A percentile compares a stretch with the other conserved stretches of the same genome.
Conservation (phyloP, 2,113 vertebrate genomes). For the Oryzias curvinotus region DNA sequence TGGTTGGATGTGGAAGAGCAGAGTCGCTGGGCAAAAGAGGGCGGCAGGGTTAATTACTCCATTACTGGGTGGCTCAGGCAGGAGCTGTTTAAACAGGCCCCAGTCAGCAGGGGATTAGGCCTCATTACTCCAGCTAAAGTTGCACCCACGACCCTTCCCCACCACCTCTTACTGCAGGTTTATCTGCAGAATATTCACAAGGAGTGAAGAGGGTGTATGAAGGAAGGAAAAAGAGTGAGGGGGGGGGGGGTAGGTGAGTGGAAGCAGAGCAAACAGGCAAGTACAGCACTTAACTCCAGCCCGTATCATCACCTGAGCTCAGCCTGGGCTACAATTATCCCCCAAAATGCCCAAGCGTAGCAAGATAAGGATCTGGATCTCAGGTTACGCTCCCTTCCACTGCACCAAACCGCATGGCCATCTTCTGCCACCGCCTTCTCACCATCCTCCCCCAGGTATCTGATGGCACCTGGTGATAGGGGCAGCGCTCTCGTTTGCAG, state of each 20-base stretch:
- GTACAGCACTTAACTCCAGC: slow-evolving; percentile 66
- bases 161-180: slow-evolving; percentile 79
- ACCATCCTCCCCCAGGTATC: slow-evolving; percentile 66
- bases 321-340: slow-evolving; percentile 77
- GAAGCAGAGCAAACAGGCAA: slow-evolving; percentile 57
- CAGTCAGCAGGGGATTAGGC: slow-evolving; percentile 93
- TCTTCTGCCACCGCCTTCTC: slow-evolving; percentile 47
- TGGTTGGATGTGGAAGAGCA: slow-evolving; percentile 15
- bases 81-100: slow-evolving; percentile 86
- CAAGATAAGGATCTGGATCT: slow-evolving; percentile 78
- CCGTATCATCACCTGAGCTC: slow-evolving; percentile 73
- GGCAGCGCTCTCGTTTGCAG: slow-evolving; percentile 63
- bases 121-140: slow-evolving; percentile 99
- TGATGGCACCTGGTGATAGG: slow-evolving; percentile 80
- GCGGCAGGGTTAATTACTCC: slow-evolving; percentile 97
- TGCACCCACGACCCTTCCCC: slow-evolving; percentile 83
- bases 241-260: slow-evolving; percentile 38
- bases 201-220: slow-evolving; percentile 14
- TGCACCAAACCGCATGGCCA: slow-evolving; percentile 44
- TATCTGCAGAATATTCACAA: slow-evolving; percentile 86
- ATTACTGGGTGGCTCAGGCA: slow-evolving; percentile 92
- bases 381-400: slow-evolving; percentile 69
- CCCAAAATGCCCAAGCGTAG: slow-evolving; percentile 72
- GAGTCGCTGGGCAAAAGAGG: slow-evolving; percentile 68
- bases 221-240: slow-evolving; percentile 33